Evolutionary conservation across 1,140 invertebrate species (phyloP).

Genomic region (Rhagoletis zephyria): DNA sequence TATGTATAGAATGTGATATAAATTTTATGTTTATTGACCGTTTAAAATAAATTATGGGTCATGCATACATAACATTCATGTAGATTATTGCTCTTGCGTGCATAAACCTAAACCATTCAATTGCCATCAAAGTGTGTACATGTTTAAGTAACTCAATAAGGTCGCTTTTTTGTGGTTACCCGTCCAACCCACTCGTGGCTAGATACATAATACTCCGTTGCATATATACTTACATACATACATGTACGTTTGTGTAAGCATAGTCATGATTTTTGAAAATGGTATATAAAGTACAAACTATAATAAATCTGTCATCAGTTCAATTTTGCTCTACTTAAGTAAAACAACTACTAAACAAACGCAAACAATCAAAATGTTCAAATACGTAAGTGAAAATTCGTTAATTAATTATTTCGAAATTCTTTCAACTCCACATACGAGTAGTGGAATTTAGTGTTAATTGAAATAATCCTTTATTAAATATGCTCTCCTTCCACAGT

Average conservation of each 20-base stretch:
- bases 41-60: too few relatives aligned
- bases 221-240: not conserved
- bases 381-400: constrained; percentile 68
- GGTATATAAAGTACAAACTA: not conserved
- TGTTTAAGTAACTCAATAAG: too few relatives aligned
- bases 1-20: too few relatives aligned
- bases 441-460: too few relatives aligned
- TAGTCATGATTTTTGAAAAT: not conserved
- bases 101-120: too few relatives aligned
- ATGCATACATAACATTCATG: too few relatives aligned
- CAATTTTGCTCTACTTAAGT: not conserved
- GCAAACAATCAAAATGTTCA: constrained; percentile 67
- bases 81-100: too few relatives aligned
- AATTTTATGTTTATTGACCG: too few relatives aligned
- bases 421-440: not conserved
- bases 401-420: not conserved
- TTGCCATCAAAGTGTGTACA: too few relatives aligned
- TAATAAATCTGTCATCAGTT: constrained; percentile 46
- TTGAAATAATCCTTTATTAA: not conserved
- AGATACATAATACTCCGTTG: too few relatives aligned
- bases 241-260: not conserved
- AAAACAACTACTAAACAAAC: constrained; percentile 41
- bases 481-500: constrained; percentile 57
- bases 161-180: too few relatives aligned
- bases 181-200: too few relatives aligned